Base-by-base conservation (phyloP, 2,797 vertebrate species). In the Rhabdomys pumilio region DNA sequence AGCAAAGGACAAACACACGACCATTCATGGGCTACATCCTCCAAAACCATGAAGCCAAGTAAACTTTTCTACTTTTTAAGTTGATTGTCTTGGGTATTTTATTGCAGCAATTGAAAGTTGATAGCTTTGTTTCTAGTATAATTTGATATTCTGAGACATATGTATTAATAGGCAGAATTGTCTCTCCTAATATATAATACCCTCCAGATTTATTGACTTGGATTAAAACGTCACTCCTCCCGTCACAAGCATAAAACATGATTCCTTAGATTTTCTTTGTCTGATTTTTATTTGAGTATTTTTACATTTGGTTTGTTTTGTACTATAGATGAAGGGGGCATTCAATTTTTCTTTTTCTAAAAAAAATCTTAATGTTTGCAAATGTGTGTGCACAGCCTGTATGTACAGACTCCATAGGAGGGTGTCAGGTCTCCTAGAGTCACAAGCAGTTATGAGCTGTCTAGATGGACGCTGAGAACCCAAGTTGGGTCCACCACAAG, bases 291-390 rank as follows among this genome's bases (percentile, higher is more conserved):
- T 75, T 87, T 50, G 50, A 63, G 77, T 83, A 67, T 75, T 83
- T 92, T 90, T 93, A 75, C 0, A 75, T 75, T 92, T 92, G 44
- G 77, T n/a, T 67, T 93, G 6, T 79, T 91, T 72, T 81, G 75
- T 44, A 29, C 50, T 61, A 50, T 6, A 38, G 53, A 81, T 24
- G 65, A 81, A 81, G 47, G 15, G 26, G 7, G 24, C 59, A 41
- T 88, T 83, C 12, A 15, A 53, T n/a, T 73, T 84, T 72, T 67
- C 44, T 47, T 82, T 77, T 29, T 41, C 50, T 57, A 85, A 67
- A 67, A 44, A 38, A n/a, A 65, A 65, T 2, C 34, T 24, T 67
- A 50, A 2, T 2, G 19, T 69, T n/a, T 69, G 47, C 6, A 9
- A 65, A 26, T 44, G 14, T 65, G 61, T 69, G 44, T n/a, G 41